Percentiles rank a stretch among this genome's conserved stretches.
phyloP scores from a whole-genome alignment of 2,888 invertebrate species.

The Kryphioiulus occultus region DNA sequence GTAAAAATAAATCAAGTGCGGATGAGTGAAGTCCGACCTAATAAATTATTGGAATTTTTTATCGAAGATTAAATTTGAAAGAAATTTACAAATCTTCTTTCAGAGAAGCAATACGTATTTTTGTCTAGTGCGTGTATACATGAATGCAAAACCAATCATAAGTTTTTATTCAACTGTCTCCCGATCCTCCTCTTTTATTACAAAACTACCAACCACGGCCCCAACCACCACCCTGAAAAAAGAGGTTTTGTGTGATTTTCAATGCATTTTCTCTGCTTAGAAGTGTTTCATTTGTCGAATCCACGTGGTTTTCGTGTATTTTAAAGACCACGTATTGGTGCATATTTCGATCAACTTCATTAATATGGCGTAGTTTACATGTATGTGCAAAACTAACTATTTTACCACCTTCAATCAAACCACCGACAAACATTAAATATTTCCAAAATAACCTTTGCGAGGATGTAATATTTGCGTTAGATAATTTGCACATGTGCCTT shows the following conservation, averaged over 20 bases:
- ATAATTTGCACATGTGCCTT: conserved; percentile 47
- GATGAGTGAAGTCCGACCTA: conserved; percentile 32
- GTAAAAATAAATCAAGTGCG: conserved; percentile 32
- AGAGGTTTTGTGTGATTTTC: conserved; percentile 41
- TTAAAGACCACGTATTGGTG: conserved; percentile 30
- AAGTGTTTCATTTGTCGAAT: conserved; percentile 44
- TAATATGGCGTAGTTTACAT: neutral
- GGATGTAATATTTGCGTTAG: neutral
- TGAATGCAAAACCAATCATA: conserved; percentile 37
- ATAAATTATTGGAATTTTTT: conserved; percentile 38
- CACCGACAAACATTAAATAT: neutral
- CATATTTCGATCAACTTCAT: conserved; percentile 46
- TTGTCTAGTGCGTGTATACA: conserved; percentile 39
- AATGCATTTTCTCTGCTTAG: conserved; percentile 41
- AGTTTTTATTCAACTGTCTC: conserved; percentile 39
- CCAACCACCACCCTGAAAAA: conserved; percentile 24
- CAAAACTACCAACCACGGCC: conserved; percentile 31
- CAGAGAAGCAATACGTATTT: conserved; percentile 40
- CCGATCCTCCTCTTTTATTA: conserved; percentile 40
- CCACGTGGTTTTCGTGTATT: conserved; percentile 37
- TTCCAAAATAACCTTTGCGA: neutral
- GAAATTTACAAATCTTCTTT: conserved; percentile 40
- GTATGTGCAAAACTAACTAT: neutral
- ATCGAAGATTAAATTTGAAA: conserved; percentile 27
- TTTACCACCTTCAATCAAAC: neutral